A percentile compares a stretch with the other conserved stretches of the same genome.
These are phyloP conservation scores for Caenorhabditis brenneri DNA, from an alignment of 1,140 invertebrate species.

Conservation along the genomic window DNA sequence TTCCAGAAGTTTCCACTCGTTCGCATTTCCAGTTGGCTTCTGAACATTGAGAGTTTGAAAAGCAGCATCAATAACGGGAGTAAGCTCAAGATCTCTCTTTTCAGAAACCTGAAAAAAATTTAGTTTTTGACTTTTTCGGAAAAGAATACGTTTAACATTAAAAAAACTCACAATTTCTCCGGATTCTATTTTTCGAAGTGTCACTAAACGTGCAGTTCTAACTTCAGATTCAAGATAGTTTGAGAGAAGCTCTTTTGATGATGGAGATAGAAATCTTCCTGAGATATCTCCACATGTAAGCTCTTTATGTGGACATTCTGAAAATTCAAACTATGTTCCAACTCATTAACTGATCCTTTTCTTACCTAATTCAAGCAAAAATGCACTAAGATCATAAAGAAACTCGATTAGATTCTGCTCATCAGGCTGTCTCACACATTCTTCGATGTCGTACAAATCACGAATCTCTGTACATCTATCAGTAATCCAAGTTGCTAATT, in stretches of 20 bases:
- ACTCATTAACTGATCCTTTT: neutral
- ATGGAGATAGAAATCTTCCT: neutral
- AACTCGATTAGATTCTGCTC: neutral
- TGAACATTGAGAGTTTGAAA: neutral
- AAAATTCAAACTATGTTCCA: neutral
- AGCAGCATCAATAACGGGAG: conserved; percentile 2
- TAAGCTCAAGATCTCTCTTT: conserved; percentile 4
- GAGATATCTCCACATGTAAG: neutral
- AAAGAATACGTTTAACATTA: too few relatives aligned
- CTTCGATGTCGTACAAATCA: conserved; percentile 48
- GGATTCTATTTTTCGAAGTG: neutral
- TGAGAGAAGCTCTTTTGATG: neutral
- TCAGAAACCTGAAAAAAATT: neutral
- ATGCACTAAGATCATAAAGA: conserved; percentile 21
- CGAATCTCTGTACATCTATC: neutral
- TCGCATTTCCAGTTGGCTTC: neutral
- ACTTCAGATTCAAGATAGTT: neutral
- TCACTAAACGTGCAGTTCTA: neutral
- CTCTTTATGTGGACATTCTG: conserved; percentile 19
- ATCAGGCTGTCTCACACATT: conserved; percentile 14
- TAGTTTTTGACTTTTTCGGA: neutral
- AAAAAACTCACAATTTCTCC: neutral
- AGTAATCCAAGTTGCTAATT: conserved; percentile 32
- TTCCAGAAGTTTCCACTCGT: conserved; percentile 39
- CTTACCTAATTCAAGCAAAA: conserved; percentile 1